Conservation (phyloP, 2,113 vertebrate species). For the Sorex araneus region DNA sequence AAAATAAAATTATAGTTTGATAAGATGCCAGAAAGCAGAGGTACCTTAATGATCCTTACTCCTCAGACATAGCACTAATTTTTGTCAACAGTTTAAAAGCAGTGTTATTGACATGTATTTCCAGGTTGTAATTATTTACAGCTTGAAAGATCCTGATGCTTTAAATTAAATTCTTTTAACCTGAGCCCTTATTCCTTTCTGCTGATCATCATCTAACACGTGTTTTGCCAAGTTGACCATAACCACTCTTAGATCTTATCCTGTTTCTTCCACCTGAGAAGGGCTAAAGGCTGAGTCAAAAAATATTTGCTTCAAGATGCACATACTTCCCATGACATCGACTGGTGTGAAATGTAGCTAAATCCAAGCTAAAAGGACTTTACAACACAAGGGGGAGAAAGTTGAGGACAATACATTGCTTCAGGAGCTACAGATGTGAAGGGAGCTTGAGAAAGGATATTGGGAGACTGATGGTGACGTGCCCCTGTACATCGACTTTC, state of each 20-base stretch:
- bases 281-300: neutral
- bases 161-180: conserved; percentile 10
- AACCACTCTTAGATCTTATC: neutral
- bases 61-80: neutral
- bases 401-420: neutral
- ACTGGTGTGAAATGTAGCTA: neutral
- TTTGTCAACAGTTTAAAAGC: conserved; percentile 35
- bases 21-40: conserved; percentile 29
- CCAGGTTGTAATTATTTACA: neutral
- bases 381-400: neutral
- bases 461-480: neutral
- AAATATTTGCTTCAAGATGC: conserved; percentile 5
- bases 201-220: neutral
- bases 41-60: neutral
- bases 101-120: neutral
- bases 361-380: neutral
- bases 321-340: neutral
- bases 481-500: neutral
- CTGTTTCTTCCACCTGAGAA: neutral
- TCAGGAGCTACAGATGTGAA: neutral
- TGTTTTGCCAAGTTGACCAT: conserved; percentile 26
- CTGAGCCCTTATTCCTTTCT: neutral
- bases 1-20: conserved; percentile 10
- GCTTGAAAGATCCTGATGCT: conserved; percentile 14
- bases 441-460: neutral